Evolutionary conservation across 2,888 invertebrate genomes (phyloP), one percentile per base, ranked within the genome.

Genomic region (Cheilosia urbana): DNA sequence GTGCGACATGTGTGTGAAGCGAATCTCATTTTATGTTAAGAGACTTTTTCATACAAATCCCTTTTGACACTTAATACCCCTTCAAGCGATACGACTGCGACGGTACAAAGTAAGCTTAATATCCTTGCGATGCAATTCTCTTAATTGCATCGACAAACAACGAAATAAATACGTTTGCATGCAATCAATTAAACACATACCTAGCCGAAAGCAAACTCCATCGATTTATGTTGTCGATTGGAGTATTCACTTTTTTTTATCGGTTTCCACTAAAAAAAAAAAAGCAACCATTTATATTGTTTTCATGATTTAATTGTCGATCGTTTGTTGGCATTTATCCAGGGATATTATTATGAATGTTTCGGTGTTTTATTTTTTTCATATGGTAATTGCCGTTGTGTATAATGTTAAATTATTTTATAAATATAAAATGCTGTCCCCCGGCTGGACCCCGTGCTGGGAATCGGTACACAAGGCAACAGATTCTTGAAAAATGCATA

Each of bases 261-360:
- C 4, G 19, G 4, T 21, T 24, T 1, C 11, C 30, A 19, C 53
- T 49, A 76, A 78, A 71, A 71, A 57, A 45, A 34, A 47, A 37
- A 66, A 45, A 45, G 7, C 17, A 47, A 19, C 55, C 24, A 34
- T n/a, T n/a, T 17, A 42, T 76, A 72, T 76, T 80, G 69, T 80
- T 80, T 85, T 75, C 76, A 71, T 71, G 66, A 76, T 85, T 85
- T 85, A 85, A 85, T 85, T 85, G 80, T 76, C 84, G 80, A 72
- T 80, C 84, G 80, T 76, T 85, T 85, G 80, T 62, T 85, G 69
- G 84, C 75, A 80, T 76, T 85, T 60, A 85, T 85, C 80, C 84
- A 66, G 19, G 40, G 71, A 75, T 53, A 75, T 80, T 84, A 80
- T 80, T 75, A 80, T 80, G 79, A 73, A 65, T 80, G 75, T 75